Conservation (phyloP, 1,140 invertebrate species). For the Papilio polyxenes region DNA sequence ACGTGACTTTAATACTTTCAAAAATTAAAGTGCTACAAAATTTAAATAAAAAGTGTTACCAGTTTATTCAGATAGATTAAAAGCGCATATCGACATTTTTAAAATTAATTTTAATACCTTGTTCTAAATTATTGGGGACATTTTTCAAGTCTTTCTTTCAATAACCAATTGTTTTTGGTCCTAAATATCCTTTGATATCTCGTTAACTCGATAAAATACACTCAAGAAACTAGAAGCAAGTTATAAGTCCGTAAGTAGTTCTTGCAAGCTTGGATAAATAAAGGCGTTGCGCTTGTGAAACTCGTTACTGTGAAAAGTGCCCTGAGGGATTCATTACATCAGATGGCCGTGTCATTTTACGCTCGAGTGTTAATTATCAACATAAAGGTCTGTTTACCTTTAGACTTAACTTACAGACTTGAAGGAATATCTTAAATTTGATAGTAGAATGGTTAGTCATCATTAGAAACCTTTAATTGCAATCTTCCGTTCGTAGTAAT, state of each 20-base stretch:
- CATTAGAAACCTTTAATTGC: background rate
- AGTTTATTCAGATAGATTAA: background rate
- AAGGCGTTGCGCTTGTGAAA: conserved; percentile 8
- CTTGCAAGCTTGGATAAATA: conserved; percentile 16
- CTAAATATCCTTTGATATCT: background rate
- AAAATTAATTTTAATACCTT: background rate
- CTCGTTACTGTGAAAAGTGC: conserved; percentile 21
- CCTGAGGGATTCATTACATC: conserved; percentile 8
- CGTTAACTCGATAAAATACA: background rate
- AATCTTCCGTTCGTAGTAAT: too few relatives aligned
- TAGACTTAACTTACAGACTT: background rate
- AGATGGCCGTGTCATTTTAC: conserved; percentile 9
- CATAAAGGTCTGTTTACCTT: background rate
- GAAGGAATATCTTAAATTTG: background rate
- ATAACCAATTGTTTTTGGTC: background rate
- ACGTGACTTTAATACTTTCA: conserved; percentile 4
- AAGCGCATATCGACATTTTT: background rate
- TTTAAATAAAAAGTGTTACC: background rate
- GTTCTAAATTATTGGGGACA: background rate
- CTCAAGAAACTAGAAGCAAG: background rate
- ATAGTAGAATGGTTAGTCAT: background rate
- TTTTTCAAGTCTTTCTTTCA: background rate
- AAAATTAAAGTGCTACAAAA: background rate
- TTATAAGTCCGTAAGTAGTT: conserved; percentile 8
- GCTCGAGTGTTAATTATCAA: conserved; percentile 11